phyloP scores from a whole-genome alignment of 1,140 invertebrate species.

The Leucophenga varia region DNA sequence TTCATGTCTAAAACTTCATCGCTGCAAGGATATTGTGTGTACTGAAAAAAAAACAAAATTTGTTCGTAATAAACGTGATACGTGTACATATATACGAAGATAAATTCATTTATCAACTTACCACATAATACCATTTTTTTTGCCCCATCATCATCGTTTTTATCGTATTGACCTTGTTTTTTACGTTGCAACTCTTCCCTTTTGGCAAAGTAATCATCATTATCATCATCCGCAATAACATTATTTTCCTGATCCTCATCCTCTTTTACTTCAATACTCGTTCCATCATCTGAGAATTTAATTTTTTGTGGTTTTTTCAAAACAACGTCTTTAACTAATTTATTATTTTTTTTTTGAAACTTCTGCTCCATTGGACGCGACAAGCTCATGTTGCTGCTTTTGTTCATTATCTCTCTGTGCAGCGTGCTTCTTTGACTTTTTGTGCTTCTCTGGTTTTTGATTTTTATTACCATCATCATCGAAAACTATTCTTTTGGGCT shows the following conservation, averaged over 20 bases:
- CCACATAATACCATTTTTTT: constrained; percentile 52
- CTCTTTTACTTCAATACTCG: background rate
- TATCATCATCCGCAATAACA: constrained; percentile 13
- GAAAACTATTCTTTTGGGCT: constrained; percentile 49
- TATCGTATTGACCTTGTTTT: constrained; percentile 24
- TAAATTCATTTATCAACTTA: constrained; percentile 14
- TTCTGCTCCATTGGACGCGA: background rate
- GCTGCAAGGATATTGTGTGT: constrained; percentile 35
- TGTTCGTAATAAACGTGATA: background rate
- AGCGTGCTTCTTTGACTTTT: constrained; percentile 16
- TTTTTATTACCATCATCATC: constrained; percentile 35
- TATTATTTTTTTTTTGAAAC: constrained; percentile 17
- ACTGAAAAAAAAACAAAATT: constrained; percentile 16
- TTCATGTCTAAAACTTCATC: constrained; percentile 52
- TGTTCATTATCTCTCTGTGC: constrained; percentile 12
- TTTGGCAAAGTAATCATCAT: constrained; percentile 25
- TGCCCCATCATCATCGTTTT: constrained; percentile 29
- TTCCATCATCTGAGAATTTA: constrained; percentile 4
- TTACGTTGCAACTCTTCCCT: constrained; percentile 18
- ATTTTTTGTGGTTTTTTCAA: constrained; percentile 10
- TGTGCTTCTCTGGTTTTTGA: constrained; percentile 10
- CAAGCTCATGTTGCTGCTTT: constrained; percentile 10
- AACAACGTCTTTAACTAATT: background rate
- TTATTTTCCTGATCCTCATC: background rate
- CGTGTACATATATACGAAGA: background rate